These are phyloP conservation scores for Felis chaus DNA, from an alignment of 2,113 vertebrate species.

Conservation along the genomic window DNA sequence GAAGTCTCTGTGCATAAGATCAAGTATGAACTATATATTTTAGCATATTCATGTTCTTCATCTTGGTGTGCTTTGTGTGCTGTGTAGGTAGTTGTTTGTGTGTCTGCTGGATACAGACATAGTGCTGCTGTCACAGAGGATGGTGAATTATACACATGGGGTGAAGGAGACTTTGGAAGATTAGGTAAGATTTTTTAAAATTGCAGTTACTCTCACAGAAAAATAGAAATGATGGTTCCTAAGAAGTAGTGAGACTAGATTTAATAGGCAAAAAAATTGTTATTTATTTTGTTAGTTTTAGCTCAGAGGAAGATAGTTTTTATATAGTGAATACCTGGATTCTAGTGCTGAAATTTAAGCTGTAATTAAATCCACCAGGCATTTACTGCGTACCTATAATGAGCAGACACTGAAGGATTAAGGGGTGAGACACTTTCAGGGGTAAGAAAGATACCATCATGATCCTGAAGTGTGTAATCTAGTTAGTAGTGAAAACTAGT, in stretches of 20 bases:
- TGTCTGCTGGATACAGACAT: slow-evolving; percentile 91
- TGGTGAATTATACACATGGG: slow-evolving; percentile 91
- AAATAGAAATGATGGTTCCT: slow-evolving; percentile 38
- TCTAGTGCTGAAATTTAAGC: slow-evolving; percentile 39
- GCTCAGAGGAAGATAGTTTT: slow-evolving; percentile 17
- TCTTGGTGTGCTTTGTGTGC: slow-evolving; percentile 1
- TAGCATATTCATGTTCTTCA: not conserved
- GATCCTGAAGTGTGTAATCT: not conserved
- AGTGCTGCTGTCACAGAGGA: slow-evolving; percentile 92
- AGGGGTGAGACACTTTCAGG: not conserved
- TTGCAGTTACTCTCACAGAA: slow-evolving; percentile 23
- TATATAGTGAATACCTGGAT: slow-evolving; percentile 36
- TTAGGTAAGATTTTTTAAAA: slow-evolving; percentile 84
- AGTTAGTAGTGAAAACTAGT: slow-evolving; percentile 14
- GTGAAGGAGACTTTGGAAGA: slow-evolving; percentile 92
- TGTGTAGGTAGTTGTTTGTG: slow-evolving; percentile 89
- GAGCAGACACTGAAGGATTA: not conserved
- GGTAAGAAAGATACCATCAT: slow-evolving; percentile 11
- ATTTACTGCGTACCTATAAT: not conserved
- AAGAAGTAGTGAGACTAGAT: slow-evolving; percentile 2
- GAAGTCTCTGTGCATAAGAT: not conserved
- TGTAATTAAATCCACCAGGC: slow-evolving; percentile 45
- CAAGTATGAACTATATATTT: not conserved
- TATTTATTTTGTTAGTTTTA: slow-evolving; percentile 47
- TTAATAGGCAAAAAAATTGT: not conserved